phyloP scores from a whole-genome alignment of 2,888 invertebrate species.

The Cheilosia vernalis region DNA sequence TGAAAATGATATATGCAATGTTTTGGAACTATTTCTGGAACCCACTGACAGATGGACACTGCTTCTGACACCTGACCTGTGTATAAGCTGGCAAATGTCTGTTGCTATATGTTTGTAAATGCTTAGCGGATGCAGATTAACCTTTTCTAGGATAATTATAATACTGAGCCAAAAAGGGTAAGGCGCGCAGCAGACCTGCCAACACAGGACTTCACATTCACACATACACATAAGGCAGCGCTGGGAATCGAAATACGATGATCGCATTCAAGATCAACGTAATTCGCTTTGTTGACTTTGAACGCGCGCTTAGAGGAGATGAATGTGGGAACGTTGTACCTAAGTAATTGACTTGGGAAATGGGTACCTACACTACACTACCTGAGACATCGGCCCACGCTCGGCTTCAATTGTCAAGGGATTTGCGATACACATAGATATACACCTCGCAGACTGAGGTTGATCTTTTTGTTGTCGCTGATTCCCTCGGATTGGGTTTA shows the following conservation, averaged over 20 bases:
- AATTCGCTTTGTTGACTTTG: constrained; percentile 70
- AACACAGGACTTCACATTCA: constrained; percentile 58
- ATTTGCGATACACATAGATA: constrained; percentile 45
- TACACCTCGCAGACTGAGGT: constrained; percentile 24
- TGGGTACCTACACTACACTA: constrained; percentile 28
- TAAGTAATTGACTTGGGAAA: constrained; percentile 44
- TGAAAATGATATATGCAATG: constrained; percentile 72
- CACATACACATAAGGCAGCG: background rate
- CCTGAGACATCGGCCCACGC: constrained; percentile 65
- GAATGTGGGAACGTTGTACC: constrained; percentile 50
- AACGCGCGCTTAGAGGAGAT: constrained; percentile 3
- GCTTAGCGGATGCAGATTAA: constrained; percentile 52
- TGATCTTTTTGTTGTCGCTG: constrained; percentile 54
- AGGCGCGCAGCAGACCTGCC: constrained; percentile 7
- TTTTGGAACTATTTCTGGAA: constrained; percentile 62
- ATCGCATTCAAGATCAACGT: constrained; percentile 67
- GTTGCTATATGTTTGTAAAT: constrained; percentile 38
- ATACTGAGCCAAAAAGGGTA: constrained; percentile 56
- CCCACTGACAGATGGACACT: constrained; percentile 73
- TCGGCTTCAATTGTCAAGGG: constrained; percentile 66
- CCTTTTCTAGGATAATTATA: constrained; percentile 70
- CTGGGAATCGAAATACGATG: constrained; percentile 24
- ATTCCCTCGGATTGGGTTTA: constrained; percentile 34
- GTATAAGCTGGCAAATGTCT: constrained; percentile 14
- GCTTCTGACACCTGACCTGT: constrained; percentile 73